Conservation (phyloP, 2,113 vertebrate genomes). For the Leptosomus discolor region DNA sequence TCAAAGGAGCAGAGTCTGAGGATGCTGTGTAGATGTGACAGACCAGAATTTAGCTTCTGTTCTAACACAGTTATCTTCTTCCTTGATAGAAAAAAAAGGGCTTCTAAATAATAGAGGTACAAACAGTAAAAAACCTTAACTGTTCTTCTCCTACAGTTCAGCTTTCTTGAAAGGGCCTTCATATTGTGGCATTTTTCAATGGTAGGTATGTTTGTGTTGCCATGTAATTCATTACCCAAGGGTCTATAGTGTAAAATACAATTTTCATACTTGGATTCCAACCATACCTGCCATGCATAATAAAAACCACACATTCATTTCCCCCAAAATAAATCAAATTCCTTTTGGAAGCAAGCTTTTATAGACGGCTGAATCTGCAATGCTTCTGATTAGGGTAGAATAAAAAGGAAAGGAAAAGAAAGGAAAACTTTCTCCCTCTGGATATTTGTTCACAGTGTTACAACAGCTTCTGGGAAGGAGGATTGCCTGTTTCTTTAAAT, state of each 20-base stretch:
- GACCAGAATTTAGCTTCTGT: background rate
- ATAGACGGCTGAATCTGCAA: slow-evolving; percentile 1
- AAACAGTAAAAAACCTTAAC: background rate
- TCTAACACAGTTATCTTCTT: background rate
- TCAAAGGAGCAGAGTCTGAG: background rate
- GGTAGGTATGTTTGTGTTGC: background rate
- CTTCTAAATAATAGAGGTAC: background rate
- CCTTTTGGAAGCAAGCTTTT: background rate
- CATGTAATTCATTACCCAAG: slow-evolving; percentile 23
- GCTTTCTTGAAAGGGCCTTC: background rate
- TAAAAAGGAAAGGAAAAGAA: background rate
- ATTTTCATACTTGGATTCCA: slow-evolving; percentile 55
- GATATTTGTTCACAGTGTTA: background rate
- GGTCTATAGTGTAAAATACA: slow-evolving; percentile 46
- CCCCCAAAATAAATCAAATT: slow-evolving; percentile 36
- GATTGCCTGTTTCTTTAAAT: background rate
- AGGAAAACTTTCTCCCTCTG: background rate
- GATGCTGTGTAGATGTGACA: background rate
- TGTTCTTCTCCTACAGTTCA: background rate
- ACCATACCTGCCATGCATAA: slow-evolving; percentile 38
- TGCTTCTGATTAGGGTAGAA: slow-evolving; percentile 1
- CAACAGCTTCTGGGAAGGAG: background rate
- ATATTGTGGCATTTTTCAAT: background rate
- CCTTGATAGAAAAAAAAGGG: background rate
- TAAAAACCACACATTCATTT: slow-evolving; percentile 35